Evolutionary conservation across 2,113 vertebrate genomes (phyloP).

Genomic region (Grantiella picta): DNA sequence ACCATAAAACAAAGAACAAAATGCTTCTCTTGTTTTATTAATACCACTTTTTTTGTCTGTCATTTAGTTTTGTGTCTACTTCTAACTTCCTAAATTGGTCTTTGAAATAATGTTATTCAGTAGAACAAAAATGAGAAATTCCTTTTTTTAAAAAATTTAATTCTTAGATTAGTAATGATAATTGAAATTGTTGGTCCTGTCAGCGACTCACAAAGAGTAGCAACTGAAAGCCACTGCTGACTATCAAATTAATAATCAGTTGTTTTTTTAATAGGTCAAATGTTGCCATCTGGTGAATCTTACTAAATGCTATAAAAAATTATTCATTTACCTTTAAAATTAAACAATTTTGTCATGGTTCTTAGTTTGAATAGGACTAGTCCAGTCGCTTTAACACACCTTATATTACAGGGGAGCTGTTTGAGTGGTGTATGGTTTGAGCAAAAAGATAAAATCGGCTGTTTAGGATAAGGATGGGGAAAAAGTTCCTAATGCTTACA

Average conservation of each 20-base stretch:
- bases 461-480: background rate
- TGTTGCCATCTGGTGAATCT: background rate
- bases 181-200: background rate
- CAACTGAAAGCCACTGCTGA: background rate
- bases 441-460: background rate
- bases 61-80: background rate
- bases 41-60: background rate
- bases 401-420: background rate
- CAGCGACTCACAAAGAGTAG: background rate
- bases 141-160: background rate
- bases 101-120: background rate
- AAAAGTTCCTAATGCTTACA: background rate
- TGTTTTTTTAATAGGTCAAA: background rate
- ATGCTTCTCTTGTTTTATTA: background rate
- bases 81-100: background rate
- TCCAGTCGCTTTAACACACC: background rate
- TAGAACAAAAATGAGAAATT: background rate
- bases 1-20: background rate
- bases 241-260: background rate
- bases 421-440: background rate
- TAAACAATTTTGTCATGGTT: background rate
- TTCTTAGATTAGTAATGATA: background rate
- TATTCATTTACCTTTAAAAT: background rate
- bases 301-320: background rate
- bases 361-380: background rate